Evolutionary conservation across 2,797 vertebrate genomes (phyloP).

Genomic region (Crax fasciolata): DNA sequence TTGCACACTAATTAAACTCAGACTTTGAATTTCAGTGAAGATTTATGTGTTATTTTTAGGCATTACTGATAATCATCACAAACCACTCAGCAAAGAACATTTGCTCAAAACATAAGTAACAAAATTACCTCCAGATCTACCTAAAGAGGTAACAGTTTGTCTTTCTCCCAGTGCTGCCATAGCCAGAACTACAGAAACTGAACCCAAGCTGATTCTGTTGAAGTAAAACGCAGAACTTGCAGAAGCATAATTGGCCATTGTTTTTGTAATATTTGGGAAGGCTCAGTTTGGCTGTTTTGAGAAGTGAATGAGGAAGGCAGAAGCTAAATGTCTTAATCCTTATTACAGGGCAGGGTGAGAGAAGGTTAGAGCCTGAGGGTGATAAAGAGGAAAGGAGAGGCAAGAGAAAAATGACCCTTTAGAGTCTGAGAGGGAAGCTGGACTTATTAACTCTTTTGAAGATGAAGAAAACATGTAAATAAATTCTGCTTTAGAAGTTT

Average conservation of each 20-base stretch:
- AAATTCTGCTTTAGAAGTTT: background rate
- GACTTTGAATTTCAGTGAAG: background rate
- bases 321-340: background rate
- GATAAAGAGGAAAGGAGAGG: background rate
- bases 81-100: background rate
- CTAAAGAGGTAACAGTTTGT: background rate
- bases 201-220: background rate
- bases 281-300: background rate
- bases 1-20: background rate
- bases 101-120: background rate
- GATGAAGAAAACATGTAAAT: background rate
- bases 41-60: background rate
- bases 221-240: background rate
- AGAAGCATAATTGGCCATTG: rapidly evolving
- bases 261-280: background rate
- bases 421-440: background rate
- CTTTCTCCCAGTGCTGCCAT: background rate
- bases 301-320: background rate
- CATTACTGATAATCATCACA: background rate
- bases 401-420: background rate
- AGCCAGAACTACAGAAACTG: background rate
- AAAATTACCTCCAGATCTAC: background rate
- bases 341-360: background rate
- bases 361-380: background rate
- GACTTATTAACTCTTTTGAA: background rate